These are phyloP conservation scores for Rafetus swinhoei DNA, from an alignment of 2,113 vertebrate species.

Conservation along the genomic window DNA sequence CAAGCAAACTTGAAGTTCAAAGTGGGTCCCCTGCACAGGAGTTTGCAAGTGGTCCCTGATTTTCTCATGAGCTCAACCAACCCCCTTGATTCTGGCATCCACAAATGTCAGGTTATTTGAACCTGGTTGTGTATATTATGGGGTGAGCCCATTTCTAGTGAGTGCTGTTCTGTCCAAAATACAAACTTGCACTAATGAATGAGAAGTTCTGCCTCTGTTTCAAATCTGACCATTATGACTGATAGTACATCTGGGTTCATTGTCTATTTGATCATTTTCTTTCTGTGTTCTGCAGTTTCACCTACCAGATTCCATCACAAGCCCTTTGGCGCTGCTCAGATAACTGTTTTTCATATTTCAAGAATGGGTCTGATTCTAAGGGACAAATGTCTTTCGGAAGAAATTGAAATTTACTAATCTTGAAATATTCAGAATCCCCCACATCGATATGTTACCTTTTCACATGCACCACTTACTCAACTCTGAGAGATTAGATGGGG, in stretches of 20 bases:
- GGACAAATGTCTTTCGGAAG: constrained; percentile 1
- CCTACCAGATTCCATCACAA: constrained; percentile 14
- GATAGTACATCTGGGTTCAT: not conserved
- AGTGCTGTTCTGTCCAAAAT: not conserved
- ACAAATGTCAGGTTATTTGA: not conserved
- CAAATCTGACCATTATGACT: constrained; percentile 1
- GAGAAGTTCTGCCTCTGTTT: not conserved
- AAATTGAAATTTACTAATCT: constrained; percentile 32
- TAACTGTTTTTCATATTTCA: constrained; percentile 25
- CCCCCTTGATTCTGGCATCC: not conserved
- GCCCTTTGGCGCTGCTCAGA: constrained; percentile 16
- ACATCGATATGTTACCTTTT: not conserved
- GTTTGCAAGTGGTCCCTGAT: not conserved
- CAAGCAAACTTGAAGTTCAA: not conserved
- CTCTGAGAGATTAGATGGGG: not conserved
- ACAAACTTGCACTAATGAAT: too few relatives aligned
- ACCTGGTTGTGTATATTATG: not conserved
- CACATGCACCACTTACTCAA: not conserved
- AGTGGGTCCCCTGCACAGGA: not conserved
- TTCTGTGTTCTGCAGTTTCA: not conserved
- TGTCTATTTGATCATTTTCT: not conserved
- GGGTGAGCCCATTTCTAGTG: not conserved
- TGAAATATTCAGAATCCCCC: constrained; percentile 17
- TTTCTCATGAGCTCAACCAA: not conserved
- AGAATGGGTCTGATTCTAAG: constrained; percentile 9